Evolutionary conservation across 2,113 vertebrate species (phyloP).

Genomic region (Caretta caretta): DNA sequence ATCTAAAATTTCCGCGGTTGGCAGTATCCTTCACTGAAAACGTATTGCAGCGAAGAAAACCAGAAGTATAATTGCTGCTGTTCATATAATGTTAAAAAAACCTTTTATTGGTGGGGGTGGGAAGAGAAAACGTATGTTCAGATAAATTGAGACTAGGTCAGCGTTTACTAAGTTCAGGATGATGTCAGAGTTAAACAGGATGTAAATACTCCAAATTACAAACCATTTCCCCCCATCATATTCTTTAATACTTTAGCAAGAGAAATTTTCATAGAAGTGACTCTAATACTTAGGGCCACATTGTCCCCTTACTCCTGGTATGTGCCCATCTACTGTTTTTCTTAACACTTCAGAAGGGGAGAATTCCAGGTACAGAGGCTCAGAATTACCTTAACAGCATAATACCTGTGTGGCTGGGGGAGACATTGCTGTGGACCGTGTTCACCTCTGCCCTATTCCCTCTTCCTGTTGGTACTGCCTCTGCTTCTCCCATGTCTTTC

Average conservation of each 20-base stretch:
- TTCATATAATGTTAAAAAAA: neutral
- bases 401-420: neutral
- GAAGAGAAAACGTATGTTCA: neutral
- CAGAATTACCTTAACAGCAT: neutral
- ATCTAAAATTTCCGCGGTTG: constrained; percentile 6
- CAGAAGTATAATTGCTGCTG: neutral
- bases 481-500: neutral
- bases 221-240: neutral
- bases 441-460: neutral
- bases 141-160: neutral
- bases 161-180: neutral
- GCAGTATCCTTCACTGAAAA: neutral
- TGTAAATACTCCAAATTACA: neutral
- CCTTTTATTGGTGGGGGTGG: fast-evolving
- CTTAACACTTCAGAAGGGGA: neutral
- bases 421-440: neutral
- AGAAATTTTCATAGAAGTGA: neutral
- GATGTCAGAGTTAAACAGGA: neutral
- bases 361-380: neutral
- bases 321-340: neutral
- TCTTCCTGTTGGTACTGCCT: fast-evolving
- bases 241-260: neutral
- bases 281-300: neutral
- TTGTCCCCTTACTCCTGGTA: fast-evolving
- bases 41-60: neutral